Conservation (phyloP, 2,888 invertebrate species). For the Eupithecia abbreviata region DNA sequence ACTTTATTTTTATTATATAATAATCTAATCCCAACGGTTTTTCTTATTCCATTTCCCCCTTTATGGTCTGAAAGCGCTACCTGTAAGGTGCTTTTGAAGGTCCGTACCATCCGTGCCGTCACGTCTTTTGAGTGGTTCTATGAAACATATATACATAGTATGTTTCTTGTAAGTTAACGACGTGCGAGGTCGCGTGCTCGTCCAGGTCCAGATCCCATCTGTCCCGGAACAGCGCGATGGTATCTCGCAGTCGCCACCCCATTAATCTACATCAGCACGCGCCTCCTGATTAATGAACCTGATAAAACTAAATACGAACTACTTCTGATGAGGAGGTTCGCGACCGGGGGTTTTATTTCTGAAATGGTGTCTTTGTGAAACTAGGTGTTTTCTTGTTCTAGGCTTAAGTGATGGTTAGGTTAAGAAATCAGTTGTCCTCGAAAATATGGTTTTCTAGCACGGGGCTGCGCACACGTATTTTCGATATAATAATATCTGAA, state of each 20-base stretch:
- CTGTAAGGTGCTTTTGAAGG: background rate
- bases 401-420: background rate
- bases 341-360: background rate
- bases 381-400: background rate
- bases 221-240: conserved; percentile 73
- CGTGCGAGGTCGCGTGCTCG: conserved; percentile 35
- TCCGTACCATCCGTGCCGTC: background rate
- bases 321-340: conserved; percentile 49
- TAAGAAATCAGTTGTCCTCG: background rate
- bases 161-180: background rate
- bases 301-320: conserved; percentile 80
- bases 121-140: background rate
- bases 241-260: conserved; percentile 76
- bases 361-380: background rate
- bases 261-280: conserved; percentile 83
- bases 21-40: too few species aligned
- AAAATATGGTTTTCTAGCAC: background rate
- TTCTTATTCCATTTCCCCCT: too few species aligned
- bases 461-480: too few species aligned
- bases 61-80: too few species aligned
- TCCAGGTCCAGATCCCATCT: conserved; percentile 66
- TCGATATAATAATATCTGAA: too few species aligned
- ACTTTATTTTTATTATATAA: too few species aligned
- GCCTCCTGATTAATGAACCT: conserved; percentile 80
- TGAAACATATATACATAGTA: background rate